Conservation (phyloP, 2,888 invertebrate species). For the Chloroclysta siterata region DNA sequence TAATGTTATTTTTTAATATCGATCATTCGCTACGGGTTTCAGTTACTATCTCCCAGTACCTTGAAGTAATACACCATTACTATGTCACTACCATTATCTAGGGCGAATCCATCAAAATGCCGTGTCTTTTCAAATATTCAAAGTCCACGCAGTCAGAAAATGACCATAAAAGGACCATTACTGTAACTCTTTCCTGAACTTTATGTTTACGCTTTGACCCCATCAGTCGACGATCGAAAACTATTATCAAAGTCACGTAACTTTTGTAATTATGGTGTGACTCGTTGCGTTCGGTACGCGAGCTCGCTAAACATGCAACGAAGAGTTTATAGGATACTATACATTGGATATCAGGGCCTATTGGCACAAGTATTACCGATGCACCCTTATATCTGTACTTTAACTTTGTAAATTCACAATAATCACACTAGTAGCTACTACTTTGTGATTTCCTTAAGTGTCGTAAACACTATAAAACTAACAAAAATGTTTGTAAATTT, state of each 20-base stretch:
- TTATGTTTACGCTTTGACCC: slow-evolving; percentile 23
- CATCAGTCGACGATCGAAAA: slow-evolving; percentile 46
- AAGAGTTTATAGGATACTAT: neutral
- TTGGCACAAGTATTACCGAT: too few relatives aligned
- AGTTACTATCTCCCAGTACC: too few relatives aligned
- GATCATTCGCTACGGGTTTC: too few relatives aligned
- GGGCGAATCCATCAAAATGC: slow-evolving; percentile 12
- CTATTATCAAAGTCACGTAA: slow-evolving; percentile 66
- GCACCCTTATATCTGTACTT: too few relatives aligned
- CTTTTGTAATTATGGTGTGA: slow-evolving; percentile 52
- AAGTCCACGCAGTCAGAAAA: slow-evolving; percentile 15
- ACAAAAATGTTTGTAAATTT: too few relatives aligned
- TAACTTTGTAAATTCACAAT: too few relatives aligned
- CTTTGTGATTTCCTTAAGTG: too few relatives aligned
- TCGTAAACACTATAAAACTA: too few relatives aligned
- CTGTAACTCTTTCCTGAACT: slow-evolving; percentile 35
- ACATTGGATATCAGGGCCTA: too few relatives aligned
- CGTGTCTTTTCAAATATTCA: slow-evolving; percentile 22
- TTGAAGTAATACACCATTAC: neutral
- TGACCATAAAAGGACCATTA: slow-evolving; percentile 16
- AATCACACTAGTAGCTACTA: too few relatives aligned
- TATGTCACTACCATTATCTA: too few relatives aligned
- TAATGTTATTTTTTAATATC: too few relatives aligned
- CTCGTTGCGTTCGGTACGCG: slow-evolving; percentile 58
- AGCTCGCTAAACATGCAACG: slow-evolving; percentile 45